Conservation (phyloP, 2,888 invertebrate species). For the Orthosia incerta region DNA sequence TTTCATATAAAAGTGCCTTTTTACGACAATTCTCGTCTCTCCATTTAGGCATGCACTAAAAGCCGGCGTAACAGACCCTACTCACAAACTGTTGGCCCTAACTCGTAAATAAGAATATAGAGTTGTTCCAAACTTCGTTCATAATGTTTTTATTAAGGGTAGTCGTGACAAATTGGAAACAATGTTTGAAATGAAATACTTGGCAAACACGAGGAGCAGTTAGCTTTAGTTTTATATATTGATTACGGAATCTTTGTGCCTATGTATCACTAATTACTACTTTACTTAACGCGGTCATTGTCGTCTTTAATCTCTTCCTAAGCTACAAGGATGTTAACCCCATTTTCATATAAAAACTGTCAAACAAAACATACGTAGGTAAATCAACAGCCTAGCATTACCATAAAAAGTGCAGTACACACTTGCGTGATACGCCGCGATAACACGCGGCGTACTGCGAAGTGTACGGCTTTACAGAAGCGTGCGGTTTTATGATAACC, state of each 20-base stretch:
- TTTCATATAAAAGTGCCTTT: slow-evolving; percentile 41
- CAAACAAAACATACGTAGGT: slow-evolving; percentile 17
- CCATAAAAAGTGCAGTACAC: slow-evolving; percentile 50
- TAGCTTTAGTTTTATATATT: slow-evolving; percentile 18
- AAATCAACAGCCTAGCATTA: slow-evolving; percentile 10
- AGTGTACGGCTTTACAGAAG: slow-evolving; percentile 20
- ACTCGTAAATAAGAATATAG: slow-evolving; percentile 47
- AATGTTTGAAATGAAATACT: slow-evolving; percentile 30
- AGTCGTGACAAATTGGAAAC: slow-evolving; percentile 47
- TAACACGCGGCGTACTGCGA: slow-evolving; percentile 30
- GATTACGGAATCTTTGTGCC: neutral
- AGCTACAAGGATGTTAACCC: neutral
- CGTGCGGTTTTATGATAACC: slow-evolving; percentile 50
- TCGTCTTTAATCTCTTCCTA: neutral
- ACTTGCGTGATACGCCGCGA: slow-evolving; percentile 31
- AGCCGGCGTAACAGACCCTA: slow-evolving; percentile 34
- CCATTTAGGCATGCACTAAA: slow-evolving; percentile 38
- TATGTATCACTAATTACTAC: neutral
- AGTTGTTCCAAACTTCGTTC: slow-evolving; percentile 44
- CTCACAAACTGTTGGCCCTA: slow-evolving; percentile 28
- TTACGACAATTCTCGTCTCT: slow-evolving; percentile 33
- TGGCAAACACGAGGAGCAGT: slow-evolving; percentile 3
- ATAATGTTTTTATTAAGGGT: slow-evolving; percentile 54
- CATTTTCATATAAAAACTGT: neutral
- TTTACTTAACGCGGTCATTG: neutral